Base-by-base conservation (phyloP, 2,888 invertebrate species). In the Endotricha flammealis region DNA sequence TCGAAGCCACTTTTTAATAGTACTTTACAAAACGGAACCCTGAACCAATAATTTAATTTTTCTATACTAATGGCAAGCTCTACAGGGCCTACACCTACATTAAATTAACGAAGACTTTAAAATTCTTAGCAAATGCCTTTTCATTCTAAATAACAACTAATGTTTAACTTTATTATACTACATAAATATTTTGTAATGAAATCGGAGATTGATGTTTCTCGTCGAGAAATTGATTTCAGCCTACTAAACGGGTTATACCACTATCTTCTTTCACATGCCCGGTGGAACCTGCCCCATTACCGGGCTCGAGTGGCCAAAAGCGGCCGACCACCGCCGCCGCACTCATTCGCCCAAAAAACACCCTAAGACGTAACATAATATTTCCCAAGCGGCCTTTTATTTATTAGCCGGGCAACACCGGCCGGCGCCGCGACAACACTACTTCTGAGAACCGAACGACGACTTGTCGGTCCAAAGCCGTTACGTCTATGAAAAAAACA, bases 301-400 rank as follows among this genome's bases (percentile, higher is more conserved):
- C 54, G 52, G 62, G 63, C 64, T 71, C 70, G 73, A 72, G 72
- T 73, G 70, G 67, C 57, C 68, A 61, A 68, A 67, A 70, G 63
- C 61, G 57, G 46, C 62, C 70, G 71, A 68, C 70, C 67, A 66
- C 71, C 66, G 56, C 57, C 57, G 60, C 60, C 60, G 64, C 72
- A 69, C 63, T 65, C 72, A 63, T 57, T 69, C 61, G 55, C 50
- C 75, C 72, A 76, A 80, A 79, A 80, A 78, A 74, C 72, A 69
- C 64, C 70, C 74, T 66, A 55, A 71, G 66, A 74, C 75, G 86
- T 85, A 86, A 86, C 80, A 79, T 83, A 85, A 86, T 86, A 86
- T 85, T 82, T 82, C 76, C 82, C 80, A 71, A 76, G 75, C 73
- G 82, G 76, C 68, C 78, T 81, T 81, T 85, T 85, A 85, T 85